Evolutionary conservation across 2,113 vertebrate species (phyloP).

Genomic region (Campylomormyrus numenius): DNA sequence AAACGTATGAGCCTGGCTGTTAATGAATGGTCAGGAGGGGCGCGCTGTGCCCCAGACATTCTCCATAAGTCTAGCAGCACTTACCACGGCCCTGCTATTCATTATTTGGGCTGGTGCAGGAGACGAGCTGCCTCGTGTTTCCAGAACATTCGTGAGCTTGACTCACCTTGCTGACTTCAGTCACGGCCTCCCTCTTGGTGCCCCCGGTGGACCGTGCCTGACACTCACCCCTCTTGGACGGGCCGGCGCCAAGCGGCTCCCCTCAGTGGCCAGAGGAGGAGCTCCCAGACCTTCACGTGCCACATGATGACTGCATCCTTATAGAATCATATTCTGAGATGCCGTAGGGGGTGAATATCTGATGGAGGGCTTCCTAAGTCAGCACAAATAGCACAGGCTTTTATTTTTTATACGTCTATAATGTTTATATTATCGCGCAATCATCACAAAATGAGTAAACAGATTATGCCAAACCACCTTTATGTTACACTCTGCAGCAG

Average conservation of each 20-base stretch:
- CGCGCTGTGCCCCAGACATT: conserved; percentile 2
- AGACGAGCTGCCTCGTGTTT: conserved; percentile 14
- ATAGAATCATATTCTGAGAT: conserved; percentile 1
- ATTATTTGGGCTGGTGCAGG: conserved; percentile 24
- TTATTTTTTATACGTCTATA: neutral
- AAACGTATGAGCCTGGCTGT: conserved; percentile 42
- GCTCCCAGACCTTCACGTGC: conserved; percentile 40
- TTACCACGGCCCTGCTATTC: conserved; percentile 33
- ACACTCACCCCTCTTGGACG: conserved; percentile 22
- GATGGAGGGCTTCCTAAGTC: neutral
- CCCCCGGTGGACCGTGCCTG: too few species aligned
- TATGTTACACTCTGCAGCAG: neutral
- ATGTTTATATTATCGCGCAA: neutral
- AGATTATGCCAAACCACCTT: neutral
- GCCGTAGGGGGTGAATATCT: neutral
- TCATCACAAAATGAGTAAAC: neutral
- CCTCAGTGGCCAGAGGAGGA: conserved; percentile 26
- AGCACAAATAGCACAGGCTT: neutral
- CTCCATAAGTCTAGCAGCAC: conserved; percentile 31
- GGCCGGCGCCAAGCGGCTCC: conserved; percentile 39
- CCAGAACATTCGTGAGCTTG: neutral
- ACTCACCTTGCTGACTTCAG: neutral
- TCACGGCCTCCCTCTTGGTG: neutral
- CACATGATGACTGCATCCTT: conserved; percentile 34
- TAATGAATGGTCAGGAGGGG: conserved; percentile 35